phyloP scores from a whole-genome alignment of 2,797 vertebrate genomes.

The Alcedo atthis region DNA sequence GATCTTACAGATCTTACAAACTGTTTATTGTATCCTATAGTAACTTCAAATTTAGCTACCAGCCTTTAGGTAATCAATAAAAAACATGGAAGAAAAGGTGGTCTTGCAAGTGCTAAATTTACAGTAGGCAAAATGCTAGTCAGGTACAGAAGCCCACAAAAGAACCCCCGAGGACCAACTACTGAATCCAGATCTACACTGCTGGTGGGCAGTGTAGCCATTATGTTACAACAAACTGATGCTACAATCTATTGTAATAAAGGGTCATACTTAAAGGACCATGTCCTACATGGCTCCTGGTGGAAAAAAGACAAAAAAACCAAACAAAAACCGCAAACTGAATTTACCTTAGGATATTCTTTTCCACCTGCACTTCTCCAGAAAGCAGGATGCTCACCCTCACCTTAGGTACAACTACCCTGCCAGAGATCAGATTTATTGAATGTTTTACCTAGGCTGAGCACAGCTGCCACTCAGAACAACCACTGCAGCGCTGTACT shows the following conservation, averaged over 20 bases:
- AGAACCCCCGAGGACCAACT: not conserved
- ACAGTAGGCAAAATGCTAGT: not conserved
- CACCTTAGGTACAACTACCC: not conserved
- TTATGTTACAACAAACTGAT: not conserved
- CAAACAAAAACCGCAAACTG: not conserved
- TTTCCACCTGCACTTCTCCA: not conserved
- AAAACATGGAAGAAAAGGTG: not conserved
- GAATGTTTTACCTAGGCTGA: not conserved
- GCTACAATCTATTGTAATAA: not conserved
- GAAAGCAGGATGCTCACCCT: not conserved
- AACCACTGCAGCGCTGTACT: not conserved
- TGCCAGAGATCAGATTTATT: not conserved
- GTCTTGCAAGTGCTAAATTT: not conserved
- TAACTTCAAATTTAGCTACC: slow-evolving; percentile 12
- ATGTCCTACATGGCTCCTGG: fast-evolving
- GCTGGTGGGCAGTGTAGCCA: not conserved
- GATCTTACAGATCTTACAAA: not conserved
- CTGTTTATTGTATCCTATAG: not conserved
- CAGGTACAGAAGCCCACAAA: not conserved
- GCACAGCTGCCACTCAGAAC: not conserved
- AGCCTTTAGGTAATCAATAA: not conserved
- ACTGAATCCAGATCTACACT: not conserved
- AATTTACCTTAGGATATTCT: not conserved
- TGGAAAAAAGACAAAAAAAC: not conserved
- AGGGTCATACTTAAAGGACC: not conserved